Base-by-base conservation (phyloP, 2,113 vertebrate species). In the Hemicordylus capensis region DNA sequence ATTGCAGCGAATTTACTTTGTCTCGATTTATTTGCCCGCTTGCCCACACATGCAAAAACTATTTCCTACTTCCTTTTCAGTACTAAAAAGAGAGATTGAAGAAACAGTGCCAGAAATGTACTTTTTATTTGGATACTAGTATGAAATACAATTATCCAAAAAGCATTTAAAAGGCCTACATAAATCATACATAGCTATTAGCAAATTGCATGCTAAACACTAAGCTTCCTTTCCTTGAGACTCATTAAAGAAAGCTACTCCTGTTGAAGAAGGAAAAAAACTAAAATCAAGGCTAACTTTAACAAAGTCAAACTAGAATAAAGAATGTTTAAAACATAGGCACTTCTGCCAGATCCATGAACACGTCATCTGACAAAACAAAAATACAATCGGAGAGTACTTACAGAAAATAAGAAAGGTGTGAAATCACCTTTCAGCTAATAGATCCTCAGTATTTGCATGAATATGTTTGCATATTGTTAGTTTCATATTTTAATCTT, bases 381-480 rank as follows among this genome's bases (percentile, higher is more conserved):
- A 93, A 93, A 95, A 93, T 90, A 96, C 93, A 94, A 95, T 90
- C 93, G 89, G 78, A 95, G 91, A 76, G 76, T 87, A 91, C 89
- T 93, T 94, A 90, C 94, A 90, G 92, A 90, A 96, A 96, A 95
- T 93, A 95, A 93, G 88, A 90, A 96, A 93, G 89, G 93, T 95
- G 89, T 95, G 93, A 96, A 94, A 94, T 94, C 92, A 86, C 90
- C 93, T 94, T 95, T 95, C 89, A 87, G 93, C 94, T 95, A 95
- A 94, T 91, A 94, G 94, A 93, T 90, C 93, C 88, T 93, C 93
- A 90, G 89, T 74, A 92, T 91, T 95, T 94, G 89, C 81, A 54
- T 93, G 93, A 91, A 93, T 95, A 94, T 96, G 95, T 96, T 96
- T 96, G 95, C 95, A 96, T 95, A 95, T 95, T 96, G 95, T 94